A percentile compares a stretch with the other conserved stretches of the same genome.
These are phyloP conservation scores for Subacronicta megacephala DNA, from an alignment of 2,888 invertebrate species.

Conservation along the genomic window DNA sequence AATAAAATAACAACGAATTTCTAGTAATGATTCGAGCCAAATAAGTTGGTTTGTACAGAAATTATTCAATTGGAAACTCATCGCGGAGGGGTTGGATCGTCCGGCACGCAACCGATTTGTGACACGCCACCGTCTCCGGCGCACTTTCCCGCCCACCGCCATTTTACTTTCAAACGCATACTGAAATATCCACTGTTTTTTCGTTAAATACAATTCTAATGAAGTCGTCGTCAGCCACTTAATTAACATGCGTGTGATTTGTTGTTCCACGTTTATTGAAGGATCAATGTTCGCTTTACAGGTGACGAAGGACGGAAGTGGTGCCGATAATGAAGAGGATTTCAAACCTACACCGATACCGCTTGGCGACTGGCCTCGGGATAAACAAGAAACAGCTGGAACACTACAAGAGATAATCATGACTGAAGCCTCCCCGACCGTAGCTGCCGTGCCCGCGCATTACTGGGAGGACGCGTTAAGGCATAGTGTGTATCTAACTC, in stretches of 20 bases:
- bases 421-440: slow-evolving; percentile 62
- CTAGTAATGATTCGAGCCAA: slow-evolving; percentile 39
- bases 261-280: slow-evolving; percentile 41
- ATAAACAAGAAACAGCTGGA: slow-evolving; percentile 63
- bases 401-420: slow-evolving; percentile 71
- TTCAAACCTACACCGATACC: slow-evolving; percentile 85
- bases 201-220: slow-evolving; percentile 50
- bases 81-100: slow-evolving; percentile 67
- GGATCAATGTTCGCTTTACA: slow-evolving; percentile 62
- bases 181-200: slow-evolving; percentile 74
- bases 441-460: slow-evolving; percentile 76
- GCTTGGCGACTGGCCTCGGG: slow-evolving; percentile 75
- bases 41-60: slow-evolving; percentile 65
- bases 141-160: slow-evolving; percentile 82
- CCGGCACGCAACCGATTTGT: slow-evolving; percentile 73
- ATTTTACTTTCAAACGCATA: slow-evolving; percentile 89
- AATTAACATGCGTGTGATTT: slow-evolving; percentile 51
- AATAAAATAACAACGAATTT: slow-evolving; percentile 4
- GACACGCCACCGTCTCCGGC: slow-evolving; percentile 70
- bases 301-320: slow-evolving; percentile 73
- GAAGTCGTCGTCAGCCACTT: slow-evolving; percentile 37
- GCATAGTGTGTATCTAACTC: slow-evolving; percentile 91
- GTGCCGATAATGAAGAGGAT: slow-evolving; percentile 69
- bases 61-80: slow-evolving; percentile 81
- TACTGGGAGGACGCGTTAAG: slow-evolving; percentile 92